Conservation (phyloP, 2,113 vertebrate species). For the Spilogale gracilis region DNA sequence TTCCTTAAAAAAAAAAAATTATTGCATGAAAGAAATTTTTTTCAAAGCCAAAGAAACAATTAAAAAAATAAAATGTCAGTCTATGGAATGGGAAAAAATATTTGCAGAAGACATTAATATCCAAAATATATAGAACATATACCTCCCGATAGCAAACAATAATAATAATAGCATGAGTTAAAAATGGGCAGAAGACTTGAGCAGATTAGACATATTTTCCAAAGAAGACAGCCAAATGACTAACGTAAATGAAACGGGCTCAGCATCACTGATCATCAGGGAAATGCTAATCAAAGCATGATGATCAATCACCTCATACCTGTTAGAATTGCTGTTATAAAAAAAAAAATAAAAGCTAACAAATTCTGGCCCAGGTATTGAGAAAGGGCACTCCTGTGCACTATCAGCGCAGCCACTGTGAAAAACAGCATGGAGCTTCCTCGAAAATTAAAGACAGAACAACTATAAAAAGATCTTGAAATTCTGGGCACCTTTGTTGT, state of each 20-base stretch:
- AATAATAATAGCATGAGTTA: not conserved
- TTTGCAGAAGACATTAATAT: not conserved
- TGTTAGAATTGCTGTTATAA: not conserved
- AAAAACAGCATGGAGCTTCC: not conserved
- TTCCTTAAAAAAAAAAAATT: not conserved
- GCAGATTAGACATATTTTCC: not conserved
- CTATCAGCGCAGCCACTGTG: not conserved
- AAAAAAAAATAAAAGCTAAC: not conserved
- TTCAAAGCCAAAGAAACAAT: not conserved
- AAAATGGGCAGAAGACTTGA: not conserved
- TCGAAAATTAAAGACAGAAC: not conserved
- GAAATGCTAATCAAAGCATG: not conserved
- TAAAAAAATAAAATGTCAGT: not conserved
- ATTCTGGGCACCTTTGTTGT: not conserved
- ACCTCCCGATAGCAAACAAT: not conserved
- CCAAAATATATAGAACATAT: not conserved
- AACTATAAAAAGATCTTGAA: not conserved
- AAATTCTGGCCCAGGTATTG: not conserved
- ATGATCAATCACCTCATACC: not conserved
- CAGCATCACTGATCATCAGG: not conserved
- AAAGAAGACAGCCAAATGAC: not conserved
- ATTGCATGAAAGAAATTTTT: not conserved
- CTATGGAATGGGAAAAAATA: not conserved
- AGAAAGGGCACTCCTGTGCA: not conserved
- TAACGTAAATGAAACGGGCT: not conserved